phyloP scores from a whole-genome alignment of 2,888 invertebrate species.

The Alsophila aescularia region DNA sequence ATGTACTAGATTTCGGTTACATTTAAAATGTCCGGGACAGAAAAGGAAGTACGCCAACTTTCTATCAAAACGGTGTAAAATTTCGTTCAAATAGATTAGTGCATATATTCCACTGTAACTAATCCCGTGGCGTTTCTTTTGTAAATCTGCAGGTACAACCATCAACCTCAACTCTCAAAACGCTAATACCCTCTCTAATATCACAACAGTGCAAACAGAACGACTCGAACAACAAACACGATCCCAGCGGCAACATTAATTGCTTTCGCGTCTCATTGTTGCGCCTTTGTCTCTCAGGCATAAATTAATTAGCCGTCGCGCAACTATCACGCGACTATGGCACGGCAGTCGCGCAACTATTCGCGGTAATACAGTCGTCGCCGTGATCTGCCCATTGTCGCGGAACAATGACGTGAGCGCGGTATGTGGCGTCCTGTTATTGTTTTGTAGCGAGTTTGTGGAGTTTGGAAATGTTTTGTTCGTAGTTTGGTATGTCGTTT shows the following conservation, averaged over 20 bases:
- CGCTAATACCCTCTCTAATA: neutral
- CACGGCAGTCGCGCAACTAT: conserved; percentile 17
- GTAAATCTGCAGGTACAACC: too few relatives aligned
- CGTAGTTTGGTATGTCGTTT: conserved; percentile 9
- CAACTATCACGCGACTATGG: neutral
- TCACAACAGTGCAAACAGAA: neutral
- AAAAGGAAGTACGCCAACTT: too few relatives aligned
- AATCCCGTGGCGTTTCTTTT: too few relatives aligned
- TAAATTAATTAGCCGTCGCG: conserved; percentile 20
- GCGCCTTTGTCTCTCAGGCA: conserved; percentile 3
- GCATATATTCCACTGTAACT: too few relatives aligned
- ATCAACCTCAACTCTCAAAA: too few relatives aligned
- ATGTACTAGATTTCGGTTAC: too few relatives aligned
- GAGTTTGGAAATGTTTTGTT: conserved; percentile 11
- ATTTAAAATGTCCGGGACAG: too few relatives aligned
- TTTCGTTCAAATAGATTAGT: too few relatives aligned
- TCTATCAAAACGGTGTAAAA: too few relatives aligned
- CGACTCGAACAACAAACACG: conserved; percentile 2
- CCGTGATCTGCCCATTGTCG: conserved; percentile 19
- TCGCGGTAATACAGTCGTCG: conserved; percentile 23
- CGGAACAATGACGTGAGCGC: conserved; percentile 12
- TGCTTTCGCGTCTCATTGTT: conserved; percentile 7
- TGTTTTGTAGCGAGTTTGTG: conserved; percentile 16
- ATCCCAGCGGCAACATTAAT: neutral
- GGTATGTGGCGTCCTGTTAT: conserved; percentile 17